These are phyloP conservation scores for Melanerpes aurifrons DNA, from an alignment of 2,113 vertebrate species.

Conservation along the genomic window DNA sequence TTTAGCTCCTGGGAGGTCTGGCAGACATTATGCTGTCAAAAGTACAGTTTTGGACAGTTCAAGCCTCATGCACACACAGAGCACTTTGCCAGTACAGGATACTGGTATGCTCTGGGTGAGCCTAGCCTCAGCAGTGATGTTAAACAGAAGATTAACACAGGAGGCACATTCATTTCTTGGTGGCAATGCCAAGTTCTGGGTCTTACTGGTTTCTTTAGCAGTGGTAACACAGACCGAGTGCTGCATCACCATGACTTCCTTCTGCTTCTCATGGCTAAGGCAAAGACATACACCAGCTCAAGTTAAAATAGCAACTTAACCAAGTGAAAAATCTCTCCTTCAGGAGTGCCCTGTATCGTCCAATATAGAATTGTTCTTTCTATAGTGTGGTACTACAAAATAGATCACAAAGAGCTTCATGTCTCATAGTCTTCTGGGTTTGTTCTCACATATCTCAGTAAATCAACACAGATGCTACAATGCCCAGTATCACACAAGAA, in stretches of 20 bases:
- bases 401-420: not conserved
- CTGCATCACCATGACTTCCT: not conserved
- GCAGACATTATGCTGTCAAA: not conserved
- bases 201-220: not conserved
- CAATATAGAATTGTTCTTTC: not conserved
- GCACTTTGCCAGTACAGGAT: not conserved
- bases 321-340: not conserved
- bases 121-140: not conserved
- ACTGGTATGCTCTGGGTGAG: not conserved
- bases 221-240: not conserved
- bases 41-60: not conserved
- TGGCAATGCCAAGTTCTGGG: not conserved
- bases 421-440: not conserved
- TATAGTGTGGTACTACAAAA: not conserved
- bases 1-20: constrained; percentile 63
- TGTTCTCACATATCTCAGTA: not conserved
- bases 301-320: not conserved
- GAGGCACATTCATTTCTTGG: not conserved
- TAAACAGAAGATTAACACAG: not conserved
- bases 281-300: not conserved
- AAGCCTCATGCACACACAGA: not conserved
- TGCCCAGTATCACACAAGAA: not conserved
- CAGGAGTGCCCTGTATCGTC: not conserved
- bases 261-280: not conserved
- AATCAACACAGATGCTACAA: not conserved